These are phyloP conservation scores for Noctilio leporinus DNA, from an alignment of 2,113 vertebrate genomes.

Conservation along the genomic window DNA sequence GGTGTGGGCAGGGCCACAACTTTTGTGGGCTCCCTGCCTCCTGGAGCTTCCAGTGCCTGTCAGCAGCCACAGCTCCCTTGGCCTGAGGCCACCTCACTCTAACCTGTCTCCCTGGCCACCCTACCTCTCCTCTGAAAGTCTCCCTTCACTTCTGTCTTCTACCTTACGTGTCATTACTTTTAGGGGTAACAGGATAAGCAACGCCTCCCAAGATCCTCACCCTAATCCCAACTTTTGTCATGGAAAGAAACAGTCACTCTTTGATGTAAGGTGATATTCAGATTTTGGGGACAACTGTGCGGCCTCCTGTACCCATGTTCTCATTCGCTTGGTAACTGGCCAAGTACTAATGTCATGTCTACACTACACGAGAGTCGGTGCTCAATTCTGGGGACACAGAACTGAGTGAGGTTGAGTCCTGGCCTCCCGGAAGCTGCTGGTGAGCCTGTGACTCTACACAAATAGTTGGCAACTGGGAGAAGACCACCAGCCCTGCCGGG, in stretches of 20 bases:
- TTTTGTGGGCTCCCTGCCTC: no score
- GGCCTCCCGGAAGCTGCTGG: no score
- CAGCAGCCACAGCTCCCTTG: not conserved
- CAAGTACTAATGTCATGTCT: not conserved
- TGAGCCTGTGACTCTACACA: not conserved
- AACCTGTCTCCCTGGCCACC: not conserved
- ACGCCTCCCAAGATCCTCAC: not conserved
- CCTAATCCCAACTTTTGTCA: not conserved
- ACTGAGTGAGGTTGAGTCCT: not conserved
- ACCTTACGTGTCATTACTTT: rapidly evolving
- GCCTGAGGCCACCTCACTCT: not conserved
- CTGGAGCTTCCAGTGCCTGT: not conserved
- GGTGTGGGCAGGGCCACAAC: rapidly evolving
- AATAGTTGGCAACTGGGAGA: not conserved
- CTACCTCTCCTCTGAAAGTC: not conserved
- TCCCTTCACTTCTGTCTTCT: not conserved
- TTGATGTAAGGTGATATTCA: not conserved
- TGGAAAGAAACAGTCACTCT: not conserved
- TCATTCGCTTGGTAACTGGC: not conserved
- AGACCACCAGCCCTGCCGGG: not conserved
- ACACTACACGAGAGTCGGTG: not conserved
- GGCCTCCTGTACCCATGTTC: not conserved
- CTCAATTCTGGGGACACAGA: not conserved
- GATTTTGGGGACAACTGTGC: not conserved
- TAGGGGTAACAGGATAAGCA: not conserved